phyloP scores from a whole-genome alignment of 2,888 invertebrate species.

The Callinectes sapidus region DNA sequence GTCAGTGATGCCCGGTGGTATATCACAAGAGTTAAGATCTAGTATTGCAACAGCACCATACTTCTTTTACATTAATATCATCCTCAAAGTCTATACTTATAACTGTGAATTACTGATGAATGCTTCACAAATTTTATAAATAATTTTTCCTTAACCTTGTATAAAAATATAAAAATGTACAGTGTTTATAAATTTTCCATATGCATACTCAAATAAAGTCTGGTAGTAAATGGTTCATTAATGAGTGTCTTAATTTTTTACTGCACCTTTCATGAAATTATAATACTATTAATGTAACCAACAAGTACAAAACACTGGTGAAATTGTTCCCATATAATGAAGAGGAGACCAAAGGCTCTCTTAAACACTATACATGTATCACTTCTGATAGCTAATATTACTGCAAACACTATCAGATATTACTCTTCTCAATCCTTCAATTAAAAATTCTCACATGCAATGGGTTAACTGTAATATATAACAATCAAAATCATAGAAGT shows the following conservation, averaged over 20 bases:
- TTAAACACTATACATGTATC: conserved; percentile 5
- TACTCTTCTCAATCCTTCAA: background rate
- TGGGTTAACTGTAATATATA: background rate
- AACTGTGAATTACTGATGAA: conserved; percentile 18
- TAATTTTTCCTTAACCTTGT: conserved; percentile 15
- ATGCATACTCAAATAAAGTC: background rate
- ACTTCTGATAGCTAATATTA: background rate
- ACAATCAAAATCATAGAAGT: background rate
- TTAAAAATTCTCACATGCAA: background rate
- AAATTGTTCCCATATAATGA: background rate
- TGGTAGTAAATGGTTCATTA: background rate
- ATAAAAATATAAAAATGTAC: conserved; percentile 34
- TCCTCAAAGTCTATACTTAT: conserved; percentile 10
- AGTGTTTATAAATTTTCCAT: conserved; percentile 17
- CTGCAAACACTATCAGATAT: background rate
- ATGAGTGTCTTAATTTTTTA: background rate
- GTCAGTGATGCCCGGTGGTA: conserved; percentile 56
- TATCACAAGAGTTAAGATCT: conserved; percentile 62
- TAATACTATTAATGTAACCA: background rate
- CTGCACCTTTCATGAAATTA: conserved; percentile 17
- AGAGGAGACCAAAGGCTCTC: conserved; percentile 26
- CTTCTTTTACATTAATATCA: conserved; percentile 47
- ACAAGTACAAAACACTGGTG: background rate
- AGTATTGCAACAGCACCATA: conserved; percentile 67
- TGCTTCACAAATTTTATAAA: conserved; percentile 10